Evolutionary conservation across 2,113 vertebrate species (phyloP), one percentile per base, ranked within the genome.

Genomic region (Stercorarius parasiticus): DNA sequence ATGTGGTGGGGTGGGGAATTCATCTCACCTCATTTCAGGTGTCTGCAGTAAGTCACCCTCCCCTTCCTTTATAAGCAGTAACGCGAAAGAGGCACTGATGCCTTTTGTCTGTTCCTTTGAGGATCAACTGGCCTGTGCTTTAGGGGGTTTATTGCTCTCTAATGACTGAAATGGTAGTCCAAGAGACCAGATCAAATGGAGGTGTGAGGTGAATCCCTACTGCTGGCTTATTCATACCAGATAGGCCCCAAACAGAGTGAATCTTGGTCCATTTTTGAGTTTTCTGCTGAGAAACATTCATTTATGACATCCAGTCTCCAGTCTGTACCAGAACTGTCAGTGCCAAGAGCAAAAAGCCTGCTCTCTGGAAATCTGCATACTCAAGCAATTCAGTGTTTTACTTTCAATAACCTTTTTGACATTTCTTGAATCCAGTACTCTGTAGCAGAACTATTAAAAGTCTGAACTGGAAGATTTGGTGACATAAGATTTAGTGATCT

Each of bases 361-460:
- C 38, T 88, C 58, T 73, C 84, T 73, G 36, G 55, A 91, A 91
- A 94, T 94, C 67, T 95, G 89, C 93, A 86, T 94, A 95, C 82
- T 77, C 79, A 64, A 91, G 91, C 71, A 83, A 66, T 90, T 91
- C 90, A 50, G 26, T 59, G 38, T 83, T 96, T 94, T 88, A 85
- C 55, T 97, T 81, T 78, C 59, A 85, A 77, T 96, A 96, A 94
- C 95, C 71, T 92, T 96, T 86, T 85, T 95, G 95, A 91, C 94
- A 66, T 85, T 94, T 96, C 34, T 80, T 74, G 42, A 69, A 78
- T 85, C 32, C 64, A 96, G 58, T 93, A 85, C n/a, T 82, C 61
- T 47, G 34, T 32, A 90, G 71, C 45, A 91, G 53, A 87, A 40
- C 79, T 88, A 26, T 45, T 66, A 70, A 93, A 88, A 80, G 47